Evolutionary conservation across 2,888 invertebrate species (phyloP), one percentile per base, ranked within the genome.

Genomic region (Troilus luridus): DNA sequence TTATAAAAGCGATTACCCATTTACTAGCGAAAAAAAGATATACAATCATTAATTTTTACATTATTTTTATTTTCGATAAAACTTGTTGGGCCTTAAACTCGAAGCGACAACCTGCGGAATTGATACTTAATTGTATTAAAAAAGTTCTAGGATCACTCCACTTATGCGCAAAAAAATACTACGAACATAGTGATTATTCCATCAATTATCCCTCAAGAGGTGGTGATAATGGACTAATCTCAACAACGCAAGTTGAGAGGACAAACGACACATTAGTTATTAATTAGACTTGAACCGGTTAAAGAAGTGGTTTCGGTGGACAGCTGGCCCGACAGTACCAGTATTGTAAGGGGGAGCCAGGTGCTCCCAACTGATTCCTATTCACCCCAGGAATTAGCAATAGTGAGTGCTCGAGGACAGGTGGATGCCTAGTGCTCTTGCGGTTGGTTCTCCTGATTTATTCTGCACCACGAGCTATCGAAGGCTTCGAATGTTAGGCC

Each of bases 381-480:
- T 85, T 85, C 85, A 85, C 85, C 85, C 85, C 85, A n/a, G 21
- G 85, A 58, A 85, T 85, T 58, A 85, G 85, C 85, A 85, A 56
- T 85, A 85, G 56, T 56, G 56, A 58, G 85, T 14, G 85, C 54
- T n/a, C 54, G 56, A 21, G 85, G 85, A 85, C 85, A 85, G 85
- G 85, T 85, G 85, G 85, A 85, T 85, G 21, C 81, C 85, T 58
- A n/a, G 85, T 14, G 56, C 56, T 7, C 21, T 54, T 85, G 85
- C 21, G 85, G 56, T 85, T 54, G n/a, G 14, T n/a, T 58, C 10
- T 12, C 3, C 10, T 85, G 85, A 85, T 58, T 85, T 85, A 85
- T 85, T 58, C 85, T n/a, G 85, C 85, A 56, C 56, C 85, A 85
- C 56, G n/a, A 85, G 56, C 8, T 85, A 85, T 56, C 56, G 11